Percentiles rank a stretch among this genome's conserved stretches.
These are phyloP conservation scores for Sesamia nonagrioides DNA, from an alignment of 1,140 invertebrate species.

Conservation along the genomic window DNA sequence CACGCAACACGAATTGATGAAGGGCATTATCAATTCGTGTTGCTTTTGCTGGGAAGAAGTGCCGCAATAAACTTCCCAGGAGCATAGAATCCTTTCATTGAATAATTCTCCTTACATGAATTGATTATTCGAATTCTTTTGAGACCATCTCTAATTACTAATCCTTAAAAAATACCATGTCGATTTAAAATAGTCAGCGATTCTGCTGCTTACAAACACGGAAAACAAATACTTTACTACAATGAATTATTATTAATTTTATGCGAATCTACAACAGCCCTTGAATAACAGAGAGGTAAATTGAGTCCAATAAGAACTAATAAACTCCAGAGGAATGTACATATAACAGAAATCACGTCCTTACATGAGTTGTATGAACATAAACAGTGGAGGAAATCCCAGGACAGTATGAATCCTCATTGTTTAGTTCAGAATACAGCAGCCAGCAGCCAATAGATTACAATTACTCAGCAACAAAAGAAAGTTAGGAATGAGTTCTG, in stretches of 20 bases:
- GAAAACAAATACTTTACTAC: background rate
- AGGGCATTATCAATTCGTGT: too few species aligned
- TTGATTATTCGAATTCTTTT: background rate
- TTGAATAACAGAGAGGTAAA: background rate
- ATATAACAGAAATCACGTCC: slow-evolving; percentile 2
- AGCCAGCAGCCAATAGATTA: slow-evolving; percentile 4
- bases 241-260: background rate
- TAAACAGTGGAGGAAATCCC: slow-evolving; percentile 3
- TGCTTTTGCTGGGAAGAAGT: too few species aligned
- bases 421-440: background rate
- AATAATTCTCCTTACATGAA: too few species aligned
- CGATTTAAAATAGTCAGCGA: background rate
- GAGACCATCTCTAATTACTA: background rate
- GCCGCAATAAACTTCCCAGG: background rate
- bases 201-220: background rate
- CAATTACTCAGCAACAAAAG: slow-evolving; percentile 21
- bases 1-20: too few species aligned
- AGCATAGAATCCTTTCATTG: background rate
- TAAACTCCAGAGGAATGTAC: background rate
- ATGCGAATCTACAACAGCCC: slow-evolving; percentile 9
- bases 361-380: too few species aligned
- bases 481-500: slow-evolving; percentile 1
- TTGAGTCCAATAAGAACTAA: background rate
- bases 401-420: slow-evolving; percentile 1
- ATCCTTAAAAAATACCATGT: background rate